phyloP scores from a whole-genome alignment of 2,113 vertebrate genomes.

The Girardinichthys multiradiatus region DNA sequence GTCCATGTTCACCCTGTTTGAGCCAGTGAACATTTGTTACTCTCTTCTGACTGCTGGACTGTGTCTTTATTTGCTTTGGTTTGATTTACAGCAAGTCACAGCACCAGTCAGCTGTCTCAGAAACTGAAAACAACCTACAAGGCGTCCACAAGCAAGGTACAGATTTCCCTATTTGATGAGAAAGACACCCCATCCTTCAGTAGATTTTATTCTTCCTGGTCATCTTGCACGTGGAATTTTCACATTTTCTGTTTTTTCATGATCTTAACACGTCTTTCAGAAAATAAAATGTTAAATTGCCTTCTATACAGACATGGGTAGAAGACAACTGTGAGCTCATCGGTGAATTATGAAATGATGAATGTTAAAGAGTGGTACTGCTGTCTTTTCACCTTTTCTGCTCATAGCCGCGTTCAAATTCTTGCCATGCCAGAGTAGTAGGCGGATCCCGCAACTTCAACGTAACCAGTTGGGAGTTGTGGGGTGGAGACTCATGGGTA shows the following conservation, averaged over 20 bases:
- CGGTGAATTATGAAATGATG: neutral
- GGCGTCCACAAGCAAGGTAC: conserved; percentile 98
- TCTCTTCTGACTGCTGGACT: neutral
- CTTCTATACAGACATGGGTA: neutral
- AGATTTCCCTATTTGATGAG: too few relatives aligned
- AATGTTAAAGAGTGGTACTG: conserved; percentile 48
- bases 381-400: conserved; percentile 41
- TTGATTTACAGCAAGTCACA: conserved; percentile 90
- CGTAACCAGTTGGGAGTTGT: conserved; percentile 81
- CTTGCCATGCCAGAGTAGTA: conserved; percentile 76
- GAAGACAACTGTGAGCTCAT: neutral
- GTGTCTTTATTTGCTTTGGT: neutral
- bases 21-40: neutral
- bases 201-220: neutral
- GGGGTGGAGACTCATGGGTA: conserved; percentile 83
- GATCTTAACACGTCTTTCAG: neutral
- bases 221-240: too few relatives aligned
- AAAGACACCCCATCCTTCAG: too few relatives aligned
- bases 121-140: conserved; percentile 99
- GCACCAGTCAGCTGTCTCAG: conserved; percentile 98
- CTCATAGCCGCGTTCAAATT: conserved; percentile 74
- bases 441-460: conserved; percentile 79
- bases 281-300: neutral
- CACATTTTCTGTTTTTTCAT: neutral
- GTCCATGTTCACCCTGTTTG: too few relatives aligned